Evolutionary conservation across 2,113 vertebrate species (phyloP).

Genomic region (Lichenostomus cassidix): DNA sequence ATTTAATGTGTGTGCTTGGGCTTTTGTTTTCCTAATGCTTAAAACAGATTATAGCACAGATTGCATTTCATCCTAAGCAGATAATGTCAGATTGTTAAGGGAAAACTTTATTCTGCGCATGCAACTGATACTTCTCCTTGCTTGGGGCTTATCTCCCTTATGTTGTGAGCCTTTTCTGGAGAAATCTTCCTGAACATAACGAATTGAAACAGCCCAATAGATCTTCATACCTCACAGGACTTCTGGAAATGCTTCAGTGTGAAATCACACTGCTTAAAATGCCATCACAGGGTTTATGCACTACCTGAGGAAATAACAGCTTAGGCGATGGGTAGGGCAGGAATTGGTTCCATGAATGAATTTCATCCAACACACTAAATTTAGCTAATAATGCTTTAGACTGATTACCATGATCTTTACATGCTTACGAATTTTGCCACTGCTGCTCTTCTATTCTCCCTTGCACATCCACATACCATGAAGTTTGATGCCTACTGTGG

Average conservation of each 20-base stretch:
- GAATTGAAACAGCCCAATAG: background rate
- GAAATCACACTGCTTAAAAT: slow-evolving; percentile 10
- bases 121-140: background rate
- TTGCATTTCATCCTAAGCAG: slow-evolving; percentile 5
- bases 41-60: background rate
- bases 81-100: background rate
- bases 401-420: background rate
- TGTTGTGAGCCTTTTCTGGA: background rate
- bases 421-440: background rate
- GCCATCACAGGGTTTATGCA: background rate
- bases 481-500: background rate
- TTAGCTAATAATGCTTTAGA: background rate
- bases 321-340: background rate
- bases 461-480: background rate
- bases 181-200: background rate
- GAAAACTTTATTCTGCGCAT: background rate
- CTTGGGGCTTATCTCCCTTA: background rate
- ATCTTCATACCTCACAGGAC: background rate
- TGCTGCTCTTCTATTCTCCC: background rate
- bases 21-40: background rate
- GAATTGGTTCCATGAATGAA: background rate
- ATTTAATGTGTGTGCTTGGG: background rate
- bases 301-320: background rate
- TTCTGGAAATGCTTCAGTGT: background rate
- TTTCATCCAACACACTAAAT: background rate